Evolutionary conservation across 2,888 invertebrate species (phyloP).

Genomic region (Drosophila colorata): DNA sequence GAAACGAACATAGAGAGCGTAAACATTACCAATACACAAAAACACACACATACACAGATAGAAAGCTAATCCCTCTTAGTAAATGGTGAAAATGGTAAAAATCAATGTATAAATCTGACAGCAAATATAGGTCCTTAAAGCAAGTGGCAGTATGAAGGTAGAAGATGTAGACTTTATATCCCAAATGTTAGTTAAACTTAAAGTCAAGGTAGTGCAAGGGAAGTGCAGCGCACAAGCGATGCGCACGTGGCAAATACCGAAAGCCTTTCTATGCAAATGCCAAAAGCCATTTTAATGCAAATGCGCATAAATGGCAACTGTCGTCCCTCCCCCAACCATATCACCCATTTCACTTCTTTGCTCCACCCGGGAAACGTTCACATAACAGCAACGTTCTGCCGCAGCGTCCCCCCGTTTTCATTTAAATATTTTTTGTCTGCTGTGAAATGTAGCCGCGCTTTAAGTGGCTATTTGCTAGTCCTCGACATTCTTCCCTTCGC

Average conservation of each 20-base stretch:
- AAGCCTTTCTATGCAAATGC: slow-evolving; percentile 67
- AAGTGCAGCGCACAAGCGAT: slow-evolving; percentile 24
- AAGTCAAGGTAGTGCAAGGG: slow-evolving; percentile 37
- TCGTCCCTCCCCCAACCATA: neutral
- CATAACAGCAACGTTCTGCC: neutral
- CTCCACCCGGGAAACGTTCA: neutral
- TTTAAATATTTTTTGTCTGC: slow-evolving; percentile 56
- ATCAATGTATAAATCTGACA: slow-evolving; percentile 34
- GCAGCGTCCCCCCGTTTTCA: slow-evolving; percentile 32
- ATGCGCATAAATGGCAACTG: slow-evolving; percentile 68
- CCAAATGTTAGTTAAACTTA: slow-evolving; percentile 31
- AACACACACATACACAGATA: slow-evolving; percentile 7
- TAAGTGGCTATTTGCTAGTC: slow-evolving; percentile 25
- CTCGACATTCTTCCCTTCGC: neutral
- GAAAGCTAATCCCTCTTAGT: slow-evolving; percentile 8
- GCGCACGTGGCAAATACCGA: slow-evolving; percentile 61
- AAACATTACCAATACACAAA: slow-evolving; percentile 15
- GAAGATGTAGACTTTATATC: slow-evolving; percentile 5
- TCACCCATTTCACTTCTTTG: neutral
- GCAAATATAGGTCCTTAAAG: slow-evolving; percentile 23
- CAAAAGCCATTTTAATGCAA: slow-evolving; percentile 73
- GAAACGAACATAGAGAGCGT: slow-evolving; percentile 11
- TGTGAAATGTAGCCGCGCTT: slow-evolving; percentile 47
- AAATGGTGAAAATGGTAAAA: slow-evolving; percentile 32
- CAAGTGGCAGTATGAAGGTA: slow-evolving; percentile 14